Conservation (phyloP, 2,888 invertebrate species). For the Quadroppia sp. region DNA sequence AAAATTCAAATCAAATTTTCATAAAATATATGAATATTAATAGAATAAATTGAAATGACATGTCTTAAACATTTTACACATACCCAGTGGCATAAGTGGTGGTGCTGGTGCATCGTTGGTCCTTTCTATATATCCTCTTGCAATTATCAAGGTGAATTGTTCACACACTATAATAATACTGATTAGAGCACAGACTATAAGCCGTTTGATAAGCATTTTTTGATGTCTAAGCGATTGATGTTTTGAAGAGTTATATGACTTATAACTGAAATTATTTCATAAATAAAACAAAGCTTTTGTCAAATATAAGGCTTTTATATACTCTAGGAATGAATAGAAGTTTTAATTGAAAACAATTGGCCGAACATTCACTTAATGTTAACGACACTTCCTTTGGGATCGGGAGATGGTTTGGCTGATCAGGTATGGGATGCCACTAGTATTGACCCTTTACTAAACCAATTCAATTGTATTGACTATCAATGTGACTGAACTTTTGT, state of each 20-base stretch:
- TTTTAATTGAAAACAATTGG: conserved; percentile 2
- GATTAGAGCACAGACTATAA: neutral
- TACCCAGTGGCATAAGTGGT: conserved; percentile 10
- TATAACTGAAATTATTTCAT: neutral
- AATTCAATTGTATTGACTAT: neutral
- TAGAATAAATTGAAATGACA: too few species aligned
- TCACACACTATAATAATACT: neutral
- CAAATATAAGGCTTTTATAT: neutral
- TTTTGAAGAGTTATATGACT: neutral
- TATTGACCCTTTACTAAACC: conserved; percentile 19
- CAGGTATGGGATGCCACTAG: neutral
- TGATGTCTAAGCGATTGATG: neutral
- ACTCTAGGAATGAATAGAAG: neutral
- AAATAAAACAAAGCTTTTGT: too few species aligned
- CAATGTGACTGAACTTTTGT: conserved; percentile 19
- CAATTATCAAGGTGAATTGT: neutral
- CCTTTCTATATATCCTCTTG: neutral
- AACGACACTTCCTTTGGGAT: conserved; percentile 8
- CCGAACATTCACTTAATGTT: conserved; percentile 16
- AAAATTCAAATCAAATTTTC: too few species aligned
- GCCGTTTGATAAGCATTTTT: neutral
- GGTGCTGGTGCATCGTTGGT: neutral
- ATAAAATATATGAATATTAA: too few species aligned
- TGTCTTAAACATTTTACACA: too few species aligned
- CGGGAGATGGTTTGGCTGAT: conserved; percentile 1